Evolutionary conservation across 2,888 invertebrate genomes (phyloP), one percentile per base, ranked within the genome.

Genomic region (Exocentrus adspersus): DNA sequence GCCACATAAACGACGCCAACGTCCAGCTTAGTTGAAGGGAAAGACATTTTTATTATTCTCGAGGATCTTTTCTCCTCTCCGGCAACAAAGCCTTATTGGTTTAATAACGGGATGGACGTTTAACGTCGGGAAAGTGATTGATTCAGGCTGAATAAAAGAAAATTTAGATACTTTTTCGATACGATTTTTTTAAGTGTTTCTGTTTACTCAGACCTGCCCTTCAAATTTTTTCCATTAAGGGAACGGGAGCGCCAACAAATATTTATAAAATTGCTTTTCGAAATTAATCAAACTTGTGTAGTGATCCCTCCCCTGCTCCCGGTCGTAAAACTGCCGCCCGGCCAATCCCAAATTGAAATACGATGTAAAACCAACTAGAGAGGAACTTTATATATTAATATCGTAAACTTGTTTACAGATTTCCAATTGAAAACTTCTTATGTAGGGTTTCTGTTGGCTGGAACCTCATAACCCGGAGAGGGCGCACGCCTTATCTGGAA

Each of bases 321-420:
- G 41, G 28, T 54, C 42, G 45, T 54, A 54, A 54, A 54, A 43
- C 24, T 28, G 42, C 54, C 43, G 24, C 45, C 28, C 28, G 16
- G 43, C 45, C 43, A 43, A 54, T 54, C 37, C 37, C 21, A 54
- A 54, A 54, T 54, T 54, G 43, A 54, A 54, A 54, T 54, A 54
- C 54, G 54, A 54, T 43, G 43, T 41, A 53, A 28, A 30, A 43
- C 54, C 43, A 48, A 41, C 48, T 16, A 17, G 16, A 17, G 16
- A 52, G 42, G 46, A 53, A 63, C 45, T 53, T 53, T 50, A 28
- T 30, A 42, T 53, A 63, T 59, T 58, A 54, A 63, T 58, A 59
- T 53, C 58, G 48, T 48, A 57, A 42, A 63, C 52, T 63, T 63
- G 63, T 63, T 63, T 63, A 63, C 63, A 24, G 51, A 54, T 48